Evolutionary conservation across 2,888 invertebrate species (phyloP).

Genomic region (Folsomia candida): DNA sequence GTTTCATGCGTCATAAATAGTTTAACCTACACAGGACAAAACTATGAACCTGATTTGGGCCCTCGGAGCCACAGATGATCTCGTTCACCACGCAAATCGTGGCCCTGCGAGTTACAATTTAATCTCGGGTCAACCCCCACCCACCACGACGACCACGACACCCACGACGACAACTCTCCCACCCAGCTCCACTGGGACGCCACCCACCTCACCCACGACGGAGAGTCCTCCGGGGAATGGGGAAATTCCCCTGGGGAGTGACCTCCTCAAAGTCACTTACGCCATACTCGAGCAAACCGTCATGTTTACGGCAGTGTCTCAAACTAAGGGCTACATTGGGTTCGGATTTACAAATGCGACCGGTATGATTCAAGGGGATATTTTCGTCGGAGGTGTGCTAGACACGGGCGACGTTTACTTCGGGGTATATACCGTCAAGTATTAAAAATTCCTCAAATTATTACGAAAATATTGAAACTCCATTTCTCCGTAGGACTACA

Average conservation of each 20-base stretch:
- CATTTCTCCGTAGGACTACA: background rate
- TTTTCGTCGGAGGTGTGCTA: slow-evolving; percentile 4
- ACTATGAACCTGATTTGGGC: slow-evolving; percentile 8
- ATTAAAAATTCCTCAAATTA: too few species aligned
- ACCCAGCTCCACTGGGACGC: background rate
- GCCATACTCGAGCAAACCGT: background rate
- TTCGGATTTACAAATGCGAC: slow-evolving; percentile 9
- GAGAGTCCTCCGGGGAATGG: background rate
- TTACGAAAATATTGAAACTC: background rate
- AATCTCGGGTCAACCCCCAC: background rate
- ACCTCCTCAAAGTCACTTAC: background rate
- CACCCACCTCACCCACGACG: background rate
- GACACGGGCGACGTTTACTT: background rate
- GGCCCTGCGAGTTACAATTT: background rate
- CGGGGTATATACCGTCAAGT: background rate
- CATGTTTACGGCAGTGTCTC: background rate
- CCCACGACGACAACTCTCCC: background rate
- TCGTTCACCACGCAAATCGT: background rate
- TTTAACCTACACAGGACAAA: background rate
- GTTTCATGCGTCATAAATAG: background rate
- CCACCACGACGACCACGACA: background rate
- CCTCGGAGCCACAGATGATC: background rate
- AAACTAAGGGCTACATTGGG: slow-evolving; percentile 3
- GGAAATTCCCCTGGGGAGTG: background rate
- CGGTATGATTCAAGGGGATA: slow-evolving; percentile 1